Evolutionary conservation across 2,888 invertebrate species (phyloP), one percentile per base, ranked within the genome.

Genomic region (Eristalis tenax): DNA sequence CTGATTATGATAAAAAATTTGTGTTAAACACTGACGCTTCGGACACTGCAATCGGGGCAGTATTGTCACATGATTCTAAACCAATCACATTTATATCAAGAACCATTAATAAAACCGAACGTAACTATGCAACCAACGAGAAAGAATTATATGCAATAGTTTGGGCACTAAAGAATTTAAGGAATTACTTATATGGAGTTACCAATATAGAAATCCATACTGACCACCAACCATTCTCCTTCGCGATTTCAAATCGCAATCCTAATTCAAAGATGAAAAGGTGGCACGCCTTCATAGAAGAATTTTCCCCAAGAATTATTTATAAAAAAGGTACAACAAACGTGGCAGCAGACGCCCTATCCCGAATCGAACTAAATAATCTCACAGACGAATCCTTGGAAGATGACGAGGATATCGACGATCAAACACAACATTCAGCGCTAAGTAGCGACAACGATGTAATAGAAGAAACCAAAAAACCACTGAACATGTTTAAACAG

Each of bases 211-310:
- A 71, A 26, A 35, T 40, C 18, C 59, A 71, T 18, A 61, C 64
- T 0, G 88, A 89, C 50, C 86, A 89, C 61, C 86, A 89, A 76
- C 90, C 88, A 23, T 77, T 84, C 10, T 73, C 57, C 26, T 88
- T 85, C 79, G 69, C 69, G 6, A 10, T 69, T 18, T 69, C 69
- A 10, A 26, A 5, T 4, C 69, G 50, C 6, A 69, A 69, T 57
- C 57, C 57, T 4, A 18, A 61, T 61, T 10, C 61, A 1, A 61
- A 61, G 15, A 61, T 61, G 61, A 70, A 70, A 56, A 10, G 56
- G 2, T 76, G 59, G 77, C 77, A 77, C 8, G 68, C 68, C 6
- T 59, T 68, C 38, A 35, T 77, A 11, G 68, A 76, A 13, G 59
- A 76, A n/a, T 76, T 23, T 68, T 26, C 61, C 26, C 76, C 68